A percentile compares a stretch with the other conserved stretches of the same genome.
phyloP scores from a whole-genome alignment of 1,140 invertebrate species.

The Conopomorpha cramerella region DNA sequence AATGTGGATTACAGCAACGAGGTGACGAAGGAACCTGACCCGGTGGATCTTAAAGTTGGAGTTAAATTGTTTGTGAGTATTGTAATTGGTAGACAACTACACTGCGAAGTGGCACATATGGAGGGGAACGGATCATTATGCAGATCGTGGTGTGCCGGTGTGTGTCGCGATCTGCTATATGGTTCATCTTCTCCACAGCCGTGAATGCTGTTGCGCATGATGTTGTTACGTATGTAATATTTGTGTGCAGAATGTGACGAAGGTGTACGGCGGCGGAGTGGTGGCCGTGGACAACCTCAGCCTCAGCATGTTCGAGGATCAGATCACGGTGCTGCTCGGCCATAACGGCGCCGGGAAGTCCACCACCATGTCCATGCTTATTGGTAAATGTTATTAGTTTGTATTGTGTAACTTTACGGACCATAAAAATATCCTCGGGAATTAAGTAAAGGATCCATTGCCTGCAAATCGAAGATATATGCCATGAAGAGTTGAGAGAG shows the following conservation, averaged over 20 bases:
- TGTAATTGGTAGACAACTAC: not conserved
- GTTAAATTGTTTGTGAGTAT: not conserved
- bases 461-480: too few species aligned
- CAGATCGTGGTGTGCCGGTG: too few species aligned
- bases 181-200: too few species aligned
- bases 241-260: constrained; percentile 48
- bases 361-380: constrained; percentile 71
- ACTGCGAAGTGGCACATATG: too few species aligned
- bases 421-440: too few species aligned
- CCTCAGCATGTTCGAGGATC: constrained; percentile 72
- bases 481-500: too few species aligned
- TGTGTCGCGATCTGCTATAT: too few species aligned
- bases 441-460: too few species aligned
- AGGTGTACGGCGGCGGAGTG: constrained; percentile 44
- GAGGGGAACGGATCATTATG: too few species aligned
- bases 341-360: constrained; percentile 67
- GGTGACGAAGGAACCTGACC: not conserved
- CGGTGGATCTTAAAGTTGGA: not conserved
- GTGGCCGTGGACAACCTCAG: constrained; percentile 71
- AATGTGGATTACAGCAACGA: too few species aligned
- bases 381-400: constrained; percentile 55
- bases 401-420: constrained; percentile 4
- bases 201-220: too few species aligned
- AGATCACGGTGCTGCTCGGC: constrained; percentile 78
- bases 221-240: too few species aligned